Evolutionary conservation across 2,113 vertebrate genomes (phyloP), one percentile per base, ranked within the genome.

Genomic region (Pipra filicauda): DNA sequence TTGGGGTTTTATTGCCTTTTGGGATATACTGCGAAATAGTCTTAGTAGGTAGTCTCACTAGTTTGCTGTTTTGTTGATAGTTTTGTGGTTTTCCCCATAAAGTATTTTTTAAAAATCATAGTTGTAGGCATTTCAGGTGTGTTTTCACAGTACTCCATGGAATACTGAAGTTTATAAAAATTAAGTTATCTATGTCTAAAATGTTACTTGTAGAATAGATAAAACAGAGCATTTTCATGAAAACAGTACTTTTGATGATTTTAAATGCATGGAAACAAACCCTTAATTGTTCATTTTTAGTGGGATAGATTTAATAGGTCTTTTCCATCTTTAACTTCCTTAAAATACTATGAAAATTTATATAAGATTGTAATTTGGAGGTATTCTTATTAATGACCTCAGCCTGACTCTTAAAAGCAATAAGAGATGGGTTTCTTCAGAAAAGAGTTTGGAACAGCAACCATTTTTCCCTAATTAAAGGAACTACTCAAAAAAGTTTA

Each of bases 301-400:
- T 77, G 88, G 90, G 39, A 88, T 90, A 95, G 93, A 90, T 96
- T 82, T 96, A 96, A 96, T 97, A 94, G 93, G 95, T 96, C 96
- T 97, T 97, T 97, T 97, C 95, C 95, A 95, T 96, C 96, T 80
- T 70, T 27, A 93, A 71, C 94, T 91, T 97, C 91, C 93, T 77
- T 80, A 66, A 89, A 30, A 35, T 69, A 28, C 5, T 72, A 5
- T 76, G 19, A 80, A 65, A 83, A 59, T 41, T 20, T 75, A 26
- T 82, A 1, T 11, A 66, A 52, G 51, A 58, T 48, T 79, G 41
- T 59, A 65, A 52, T 92, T 57, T 76, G n/a, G 35, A 75, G 16
- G 5, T 41, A 12, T 52, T 71, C 17, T 18, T 69, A 9, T 27
- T 75, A 43, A 33, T 71, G 6, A 58, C 26, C 28, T 92, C 33